Conservation (phyloP, 2,888 invertebrate genomes). For the Coelopa pilipes region DNA sequence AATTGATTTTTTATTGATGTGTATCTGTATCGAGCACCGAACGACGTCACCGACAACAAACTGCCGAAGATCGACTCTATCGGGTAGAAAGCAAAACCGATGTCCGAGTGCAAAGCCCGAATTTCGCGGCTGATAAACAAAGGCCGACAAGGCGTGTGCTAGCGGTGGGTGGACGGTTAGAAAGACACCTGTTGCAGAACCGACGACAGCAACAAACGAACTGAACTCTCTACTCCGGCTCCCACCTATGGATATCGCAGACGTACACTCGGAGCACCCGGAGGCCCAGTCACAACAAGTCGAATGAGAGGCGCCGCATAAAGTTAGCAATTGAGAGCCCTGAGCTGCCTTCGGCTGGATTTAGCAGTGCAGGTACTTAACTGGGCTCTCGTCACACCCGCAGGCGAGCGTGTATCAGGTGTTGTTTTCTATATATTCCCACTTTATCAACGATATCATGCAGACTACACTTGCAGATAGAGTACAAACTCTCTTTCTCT, state of each 20-base stretch:
- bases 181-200: slow-evolving; percentile 43
- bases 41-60: background rate
- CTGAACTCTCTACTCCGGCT: slow-evolving; percentile 43
- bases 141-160: slow-evolving; percentile 1
- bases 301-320: background rate
- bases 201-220: slow-evolving; percentile 50
- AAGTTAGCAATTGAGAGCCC: background rate
- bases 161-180: background rate
- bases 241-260: background rate
- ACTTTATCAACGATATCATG: too few species aligned
- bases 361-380: too few species aligned
- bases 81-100: background rate
- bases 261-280: too few species aligned
- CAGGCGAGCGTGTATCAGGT: too few species aligned
- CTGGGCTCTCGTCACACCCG: too few species aligned
- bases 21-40: slow-evolving; percentile 33
- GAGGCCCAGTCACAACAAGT: too few species aligned
- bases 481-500: too few species aligned
- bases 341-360: background rate
- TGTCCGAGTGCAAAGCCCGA: background rate
- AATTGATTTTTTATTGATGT: slow-evolving; percentile 35
- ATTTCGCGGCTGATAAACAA: slow-evolving; percentile 32
- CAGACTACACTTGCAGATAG: too few species aligned
- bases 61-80: background rate
- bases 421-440: too few species aligned